Percentiles rank a stretch among this genome's conserved stretches.
Conservation (phyloP, 1,140 invertebrate species). For the Chrysopa pallens region DNA sequence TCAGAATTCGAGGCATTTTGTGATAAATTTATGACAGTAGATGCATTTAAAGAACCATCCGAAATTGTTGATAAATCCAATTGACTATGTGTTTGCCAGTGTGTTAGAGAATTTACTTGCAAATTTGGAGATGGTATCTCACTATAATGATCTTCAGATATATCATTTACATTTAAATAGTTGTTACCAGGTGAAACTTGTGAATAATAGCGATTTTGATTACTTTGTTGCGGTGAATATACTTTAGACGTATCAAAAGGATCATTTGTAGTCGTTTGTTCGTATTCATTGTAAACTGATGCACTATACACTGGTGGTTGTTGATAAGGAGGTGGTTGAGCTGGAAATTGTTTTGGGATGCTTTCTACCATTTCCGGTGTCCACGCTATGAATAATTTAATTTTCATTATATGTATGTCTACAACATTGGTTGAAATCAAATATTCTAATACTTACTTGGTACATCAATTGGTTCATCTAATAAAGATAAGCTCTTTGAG, state of each 20-base stretch:
- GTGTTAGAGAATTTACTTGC: not conserved
- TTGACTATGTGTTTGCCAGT: not conserved
- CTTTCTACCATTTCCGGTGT: too few relatives aligned
- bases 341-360: conserved; percentile 9
- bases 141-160: not conserved
- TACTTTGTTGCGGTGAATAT: conserved; percentile 9
- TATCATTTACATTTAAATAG: not conserved
- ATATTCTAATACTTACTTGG: conserved; percentile 15
- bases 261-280: conserved; percentile 17
- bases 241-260: conserved; percentile 39
- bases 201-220: conserved; percentile 9
- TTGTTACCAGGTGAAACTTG: not conserved
- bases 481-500: conserved; percentile 33
- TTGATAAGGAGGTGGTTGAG: conserved; percentile 27
- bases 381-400: too few relatives aligned
- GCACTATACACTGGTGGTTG: conserved; percentile 26
- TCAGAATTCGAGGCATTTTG: too few relatives aligned
- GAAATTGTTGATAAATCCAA: conserved; percentile 18
- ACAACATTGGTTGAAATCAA: not conserved
- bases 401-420: too few relatives aligned
- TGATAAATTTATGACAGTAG: too few relatives aligned
- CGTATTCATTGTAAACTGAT: conserved; percentile 7
- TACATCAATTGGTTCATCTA: conserved; percentile 61
- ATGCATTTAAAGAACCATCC: too few relatives aligned
- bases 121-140: conserved; percentile 3